These are phyloP conservation scores for Cheirogaleus major DNA, from an alignment of 2,797 vertebrate species.

Conservation along the genomic window DNA sequence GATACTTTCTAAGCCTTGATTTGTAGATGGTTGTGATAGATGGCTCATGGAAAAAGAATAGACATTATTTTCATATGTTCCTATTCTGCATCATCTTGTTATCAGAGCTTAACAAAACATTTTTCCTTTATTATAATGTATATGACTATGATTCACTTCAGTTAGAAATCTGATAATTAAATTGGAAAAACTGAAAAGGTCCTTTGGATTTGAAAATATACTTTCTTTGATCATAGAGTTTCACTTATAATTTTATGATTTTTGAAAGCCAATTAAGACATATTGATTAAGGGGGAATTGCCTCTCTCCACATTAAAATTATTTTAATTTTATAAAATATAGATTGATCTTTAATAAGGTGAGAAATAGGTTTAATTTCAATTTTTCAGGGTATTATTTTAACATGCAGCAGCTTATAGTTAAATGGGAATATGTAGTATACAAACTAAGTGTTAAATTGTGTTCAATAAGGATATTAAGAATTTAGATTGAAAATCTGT, in stretches of 20 bases:
- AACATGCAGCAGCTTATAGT: constrained; percentile 11
- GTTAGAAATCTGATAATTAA: constrained; percentile 17
- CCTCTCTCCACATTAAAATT: constrained; percentile 31
- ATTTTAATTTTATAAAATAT: constrained; percentile 58
- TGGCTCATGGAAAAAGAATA: constrained; percentile 43
- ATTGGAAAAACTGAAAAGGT: constrained; percentile 60
- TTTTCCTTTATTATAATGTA: background rate
- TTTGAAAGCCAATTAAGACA: constrained; percentile 61
- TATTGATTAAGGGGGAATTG: background rate
- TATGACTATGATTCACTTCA: constrained; percentile 49
- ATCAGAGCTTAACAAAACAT: constrained; percentile 42
- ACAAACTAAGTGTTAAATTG: constrained; percentile 68
- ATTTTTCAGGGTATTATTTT: background rate
- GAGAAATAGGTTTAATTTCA: constrained; percentile 20
- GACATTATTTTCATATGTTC: constrained; percentile 22
- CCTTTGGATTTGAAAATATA: constrained; percentile 44
- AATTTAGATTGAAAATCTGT: constrained; percentile 71
- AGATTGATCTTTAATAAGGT: background rate
- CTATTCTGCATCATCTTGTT: constrained; percentile 49
- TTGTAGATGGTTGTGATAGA: constrained; percentile 60
- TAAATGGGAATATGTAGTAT: constrained; percentile 21
- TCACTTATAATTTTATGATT: constrained; percentile 45
- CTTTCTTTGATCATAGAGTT: constrained; percentile 56
- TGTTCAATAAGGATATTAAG: constrained; percentile 38
- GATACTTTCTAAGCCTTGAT: constrained; percentile 64